phyloP scores from a whole-genome alignment of 1,140 invertebrate genomes.

The Temnothorax longispinosus region DNA sequence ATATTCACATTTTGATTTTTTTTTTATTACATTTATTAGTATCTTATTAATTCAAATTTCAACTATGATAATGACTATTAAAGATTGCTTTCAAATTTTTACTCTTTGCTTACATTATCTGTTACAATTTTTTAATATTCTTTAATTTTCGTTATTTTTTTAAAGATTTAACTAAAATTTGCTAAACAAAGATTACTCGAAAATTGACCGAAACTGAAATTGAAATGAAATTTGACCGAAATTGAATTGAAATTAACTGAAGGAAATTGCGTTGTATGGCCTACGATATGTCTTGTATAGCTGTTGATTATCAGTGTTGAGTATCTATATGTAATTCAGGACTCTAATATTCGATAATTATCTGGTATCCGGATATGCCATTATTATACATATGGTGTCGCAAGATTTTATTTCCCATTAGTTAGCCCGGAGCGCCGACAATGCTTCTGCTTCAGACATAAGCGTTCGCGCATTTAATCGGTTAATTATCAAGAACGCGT shows the following conservation, averaged over 20 bases:
- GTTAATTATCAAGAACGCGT: slow-evolving; percentile 66
- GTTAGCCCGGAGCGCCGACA: not conserved
- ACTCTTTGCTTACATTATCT: not conserved
- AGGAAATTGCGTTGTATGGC: not conserved
- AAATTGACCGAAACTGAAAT: not conserved
- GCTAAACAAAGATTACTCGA: not conserved
- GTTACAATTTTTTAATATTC: not conserved
- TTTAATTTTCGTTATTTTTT: not conserved
- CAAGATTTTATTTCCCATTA: slow-evolving; percentile 40
- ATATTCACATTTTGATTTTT: not conserved
- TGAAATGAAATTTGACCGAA: too few relatives aligned
- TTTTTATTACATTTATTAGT: not conserved
- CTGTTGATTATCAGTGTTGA: not conserved
- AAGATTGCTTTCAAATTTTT: not conserved
- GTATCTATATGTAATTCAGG: slow-evolving; percentile 8
- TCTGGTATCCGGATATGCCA: slow-evolving; percentile 12
- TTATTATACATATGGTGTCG: not conserved
- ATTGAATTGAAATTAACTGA: not conserved
- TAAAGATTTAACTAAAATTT: not conserved
- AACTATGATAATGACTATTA: not conserved
- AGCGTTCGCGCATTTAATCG: slow-evolving; percentile 61
- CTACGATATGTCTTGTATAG: not conserved
- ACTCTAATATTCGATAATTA: slow-evolving; percentile 20
- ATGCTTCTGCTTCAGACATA: slow-evolving; percentile 6
- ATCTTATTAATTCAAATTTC: not conserved